Percentiles rank a stretch among this genome's conserved stretches.
Conservation (phyloP, 2,797 vertebrate genomes). For the Oryzias sinensis region DNA sequence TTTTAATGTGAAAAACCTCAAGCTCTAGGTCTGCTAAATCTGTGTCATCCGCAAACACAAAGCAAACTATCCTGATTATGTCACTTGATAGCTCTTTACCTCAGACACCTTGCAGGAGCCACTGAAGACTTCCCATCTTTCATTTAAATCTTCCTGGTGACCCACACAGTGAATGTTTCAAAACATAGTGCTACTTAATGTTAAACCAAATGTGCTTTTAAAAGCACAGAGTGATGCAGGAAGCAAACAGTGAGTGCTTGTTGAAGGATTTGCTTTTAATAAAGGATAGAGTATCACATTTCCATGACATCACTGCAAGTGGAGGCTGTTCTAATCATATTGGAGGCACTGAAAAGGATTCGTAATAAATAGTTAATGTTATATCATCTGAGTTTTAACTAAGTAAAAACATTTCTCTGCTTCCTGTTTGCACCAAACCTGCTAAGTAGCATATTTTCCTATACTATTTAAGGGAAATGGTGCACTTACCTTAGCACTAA, state of each 20-base stretch:
- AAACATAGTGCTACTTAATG: neutral
- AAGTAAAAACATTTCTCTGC: slow-evolving; percentile 7
- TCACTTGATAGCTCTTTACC: neutral
- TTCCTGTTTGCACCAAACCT: neutral
- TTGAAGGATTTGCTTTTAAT: neutral
- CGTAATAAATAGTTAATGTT: neutral
- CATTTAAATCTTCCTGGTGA: no score
- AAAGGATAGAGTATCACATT: neutral
- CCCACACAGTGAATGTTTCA: neutral
- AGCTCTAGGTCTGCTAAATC: neutral
- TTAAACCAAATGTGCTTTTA: neutral
- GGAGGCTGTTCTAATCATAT: neutral
- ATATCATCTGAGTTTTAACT: neutral
- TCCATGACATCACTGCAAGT: neutral
- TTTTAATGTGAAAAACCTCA: no score
- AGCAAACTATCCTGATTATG: neutral
- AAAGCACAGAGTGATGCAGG: accelerated
- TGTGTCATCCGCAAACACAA: neutral
- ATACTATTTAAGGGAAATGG: neutral
- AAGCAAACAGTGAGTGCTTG: neutral
- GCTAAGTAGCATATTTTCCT: neutral
- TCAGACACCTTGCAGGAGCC: no score
- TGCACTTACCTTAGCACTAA: neutral
- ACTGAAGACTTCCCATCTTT: no score
- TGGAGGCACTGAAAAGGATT: neutral